phyloP scores from a whole-genome alignment of 2,888 invertebrate genomes.

The Drosophila borborema region DNA sequence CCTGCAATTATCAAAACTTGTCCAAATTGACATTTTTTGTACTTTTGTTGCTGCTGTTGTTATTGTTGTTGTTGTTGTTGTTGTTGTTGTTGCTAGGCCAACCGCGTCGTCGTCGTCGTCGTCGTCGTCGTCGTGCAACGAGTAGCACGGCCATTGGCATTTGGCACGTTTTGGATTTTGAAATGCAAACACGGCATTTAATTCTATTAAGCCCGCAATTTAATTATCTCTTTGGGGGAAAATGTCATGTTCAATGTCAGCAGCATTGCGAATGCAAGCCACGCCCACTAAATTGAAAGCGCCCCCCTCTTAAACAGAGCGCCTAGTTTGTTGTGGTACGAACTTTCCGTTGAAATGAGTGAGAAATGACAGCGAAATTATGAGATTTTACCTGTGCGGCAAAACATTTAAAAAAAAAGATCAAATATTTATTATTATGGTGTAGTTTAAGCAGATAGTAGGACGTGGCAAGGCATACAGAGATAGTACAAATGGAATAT shows the following conservation, averaged over 20 bases:
- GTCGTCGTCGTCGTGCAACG: conserved; percentile 25
- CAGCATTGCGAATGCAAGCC: conserved; percentile 40
- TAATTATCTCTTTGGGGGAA: conserved; percentile 77
- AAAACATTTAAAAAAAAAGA: conserved; percentile 11
- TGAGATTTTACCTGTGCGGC: conserved; percentile 46
- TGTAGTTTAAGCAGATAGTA: conserved; percentile 24
- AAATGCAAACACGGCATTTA: conserved; percentile 81
- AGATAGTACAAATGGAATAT: not conserved
- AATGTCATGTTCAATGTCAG: conserved; percentile 78
- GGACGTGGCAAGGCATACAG: conserved; percentile 2
- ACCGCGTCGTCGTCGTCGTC: conserved; percentile 38
- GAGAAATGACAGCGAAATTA: conserved; percentile 63
- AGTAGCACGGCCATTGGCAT: conserved; percentile 55
- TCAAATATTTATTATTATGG: conserved; percentile 25
- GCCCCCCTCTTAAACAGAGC: not conserved
- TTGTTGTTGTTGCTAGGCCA: conserved; percentile 33
- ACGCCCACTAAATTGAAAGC: conserved; percentile 20
- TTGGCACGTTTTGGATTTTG: conserved; percentile 75
- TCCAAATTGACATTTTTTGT: conserved; percentile 77
- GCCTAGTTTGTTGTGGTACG: not conserved
- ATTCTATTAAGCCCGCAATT: conserved; percentile 80
- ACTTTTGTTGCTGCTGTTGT: conserved; percentile 19
- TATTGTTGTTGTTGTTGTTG: not conserved
- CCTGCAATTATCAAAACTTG: conserved; percentile 81
- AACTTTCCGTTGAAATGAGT: conserved; percentile 23